phyloP scores from a whole-genome alignment of 1,140 invertebrate species.

The Papilio helenus region DNA sequence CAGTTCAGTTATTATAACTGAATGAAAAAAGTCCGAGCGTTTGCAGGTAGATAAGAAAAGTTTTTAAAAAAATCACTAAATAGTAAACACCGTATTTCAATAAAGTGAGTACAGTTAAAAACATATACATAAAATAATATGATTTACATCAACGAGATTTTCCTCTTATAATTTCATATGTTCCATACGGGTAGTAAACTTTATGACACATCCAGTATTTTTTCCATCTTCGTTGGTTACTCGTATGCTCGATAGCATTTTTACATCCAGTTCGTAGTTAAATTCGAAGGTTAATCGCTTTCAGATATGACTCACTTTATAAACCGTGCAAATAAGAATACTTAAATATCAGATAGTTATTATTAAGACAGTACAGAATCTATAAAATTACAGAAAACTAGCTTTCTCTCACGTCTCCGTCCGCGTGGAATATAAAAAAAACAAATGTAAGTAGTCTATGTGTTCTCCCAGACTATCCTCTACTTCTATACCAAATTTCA shows the following conservation, averaged over 20 bases:
- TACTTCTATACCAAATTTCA: no score
- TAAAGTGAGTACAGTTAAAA: no score
- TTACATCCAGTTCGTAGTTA: neutral
- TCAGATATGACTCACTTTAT: neutral
- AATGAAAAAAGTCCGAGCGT: no score
- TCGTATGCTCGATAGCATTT: slow-evolving; percentile 5
- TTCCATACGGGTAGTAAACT: neutral
- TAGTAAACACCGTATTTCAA: no score
- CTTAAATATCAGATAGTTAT: neutral
- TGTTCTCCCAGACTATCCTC: no score
- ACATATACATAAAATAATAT: no score
- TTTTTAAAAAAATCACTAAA: no score
- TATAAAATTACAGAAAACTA: neutral
- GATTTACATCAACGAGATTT: neutral
- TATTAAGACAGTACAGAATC: neutral
- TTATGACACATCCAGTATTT: neutral
- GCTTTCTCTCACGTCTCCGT: no score
- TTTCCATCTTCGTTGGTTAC: neutral
- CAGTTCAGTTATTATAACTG: no score
- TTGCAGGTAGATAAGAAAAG: no score
- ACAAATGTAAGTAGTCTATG: no score
- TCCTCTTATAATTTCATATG: neutral
- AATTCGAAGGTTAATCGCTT: neutral
- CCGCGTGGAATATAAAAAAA: no score
- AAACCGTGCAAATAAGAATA: neutral